Evolutionary conservation across 2,797 vertebrate species (phyloP).

Genomic region (Clarias laeviceps): DNA sequence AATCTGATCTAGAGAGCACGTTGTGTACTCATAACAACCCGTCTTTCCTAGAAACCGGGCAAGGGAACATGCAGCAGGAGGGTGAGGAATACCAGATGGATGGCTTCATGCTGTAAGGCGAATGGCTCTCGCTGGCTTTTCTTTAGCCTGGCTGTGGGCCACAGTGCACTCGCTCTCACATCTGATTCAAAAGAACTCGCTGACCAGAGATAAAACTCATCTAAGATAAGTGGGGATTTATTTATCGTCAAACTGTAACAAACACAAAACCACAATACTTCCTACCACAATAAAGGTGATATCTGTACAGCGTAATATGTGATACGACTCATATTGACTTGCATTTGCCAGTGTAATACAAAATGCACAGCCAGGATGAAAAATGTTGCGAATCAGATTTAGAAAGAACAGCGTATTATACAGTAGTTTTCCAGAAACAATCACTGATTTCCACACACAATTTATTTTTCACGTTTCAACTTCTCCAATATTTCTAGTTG

Average conservation of each 20-base stretch:
- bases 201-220: conserved; percentile 11
- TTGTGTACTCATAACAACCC: conserved; percentile 16
- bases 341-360: no score
- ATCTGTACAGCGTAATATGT: background rate
- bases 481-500: background rate
- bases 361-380: background rate
- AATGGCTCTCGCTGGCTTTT: conserved; percentile 41
- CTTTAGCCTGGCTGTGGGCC: conserved; percentile 46
- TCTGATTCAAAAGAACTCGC: conserved; percentile 14
- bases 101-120: conserved; percentile 42
- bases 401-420: background rate
- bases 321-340: background rate
- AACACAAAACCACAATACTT: background rate
- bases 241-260: conserved; percentile 23
- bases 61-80: conserved; percentile 26
- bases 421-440: background rate
- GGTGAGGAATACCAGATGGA: conserved; percentile 46
- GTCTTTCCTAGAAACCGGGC: conserved; percentile 34
- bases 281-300: background rate
- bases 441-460: background rate
- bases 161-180: conserved; percentile 4
- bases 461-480: background rate
- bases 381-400: background rate
- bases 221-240: conserved; percentile 21
- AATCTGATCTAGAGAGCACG: background rate